Percentiles rank a stretch among this genome's conserved stretches.
Evolutionary conservation across 2,113 vertebrate species (phyloP).

Genomic region (Oreochromis aureus): DNA sequence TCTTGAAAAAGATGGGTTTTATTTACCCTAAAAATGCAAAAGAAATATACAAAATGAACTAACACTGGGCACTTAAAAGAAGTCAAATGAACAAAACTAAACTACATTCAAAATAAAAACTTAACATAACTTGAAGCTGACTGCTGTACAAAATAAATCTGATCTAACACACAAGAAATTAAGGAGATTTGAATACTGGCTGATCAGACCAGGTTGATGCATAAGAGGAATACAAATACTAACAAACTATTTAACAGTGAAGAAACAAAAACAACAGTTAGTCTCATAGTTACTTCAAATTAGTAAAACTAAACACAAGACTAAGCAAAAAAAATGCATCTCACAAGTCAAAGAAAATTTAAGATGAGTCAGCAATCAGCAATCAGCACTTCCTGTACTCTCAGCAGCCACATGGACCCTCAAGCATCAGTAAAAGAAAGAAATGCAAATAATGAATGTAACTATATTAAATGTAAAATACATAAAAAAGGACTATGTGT

Average conservation of each 20-base stretch:
- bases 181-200: not conserved
- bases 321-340: not conserved
- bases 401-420: not conserved
- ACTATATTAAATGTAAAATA: not conserved
- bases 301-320: fast-evolving
- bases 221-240: not conserved
- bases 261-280: not conserved
- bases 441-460: not conserved
- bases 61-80: not conserved
- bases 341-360: not conserved
- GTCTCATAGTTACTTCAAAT: not conserved
- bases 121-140: not conserved
- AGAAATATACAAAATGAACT: fast-evolving
- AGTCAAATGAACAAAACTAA: not conserved
- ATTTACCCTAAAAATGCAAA: not conserved
- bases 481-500: not conserved
- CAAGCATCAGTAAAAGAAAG: not conserved
- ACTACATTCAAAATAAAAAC: not conserved
- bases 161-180: not conserved
- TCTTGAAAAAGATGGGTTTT: not conserved
- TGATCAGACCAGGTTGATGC: not conserved
- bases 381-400: fast-evolving
- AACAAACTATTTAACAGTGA: not conserved
- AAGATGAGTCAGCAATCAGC: not conserved
- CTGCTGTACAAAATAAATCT: not conserved